These are phyloP conservation scores for Andrena fulva DNA, from an alignment of 2,888 invertebrate genomes.

Conservation along the genomic window DNA sequence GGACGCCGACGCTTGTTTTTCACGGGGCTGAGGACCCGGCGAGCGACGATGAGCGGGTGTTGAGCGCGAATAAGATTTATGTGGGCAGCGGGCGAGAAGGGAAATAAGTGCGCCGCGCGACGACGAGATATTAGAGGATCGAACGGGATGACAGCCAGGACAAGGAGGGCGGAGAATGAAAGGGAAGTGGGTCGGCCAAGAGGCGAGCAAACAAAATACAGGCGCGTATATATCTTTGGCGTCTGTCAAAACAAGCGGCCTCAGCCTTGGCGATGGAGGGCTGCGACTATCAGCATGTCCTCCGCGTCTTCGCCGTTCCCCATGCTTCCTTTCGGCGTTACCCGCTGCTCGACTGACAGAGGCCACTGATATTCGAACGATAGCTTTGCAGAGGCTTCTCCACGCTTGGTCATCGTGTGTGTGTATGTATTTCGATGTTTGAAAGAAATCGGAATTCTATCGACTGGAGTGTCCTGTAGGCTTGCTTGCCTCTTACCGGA, in stretches of 20 bases:
- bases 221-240: slow-evolving; percentile 71
- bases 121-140: slow-evolving; percentile 66
- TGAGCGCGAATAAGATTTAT: slow-evolving; percentile 69
- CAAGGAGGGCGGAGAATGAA: slow-evolving; percentile 57
- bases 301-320: not conserved
- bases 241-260: slow-evolving; percentile 80
- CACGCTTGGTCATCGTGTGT: not conserved
- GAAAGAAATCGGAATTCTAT: too few relatives aligned
- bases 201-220: slow-evolving; percentile 73
- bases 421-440: too few relatives aligned
- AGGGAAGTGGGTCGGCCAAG: slow-evolving; percentile 70
- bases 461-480: too few relatives aligned
- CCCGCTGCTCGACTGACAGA: not conserved
- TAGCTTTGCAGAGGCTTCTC: not conserved
- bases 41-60: slow-evolving; percentile 56
- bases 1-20: slow-evolving; percentile 44
- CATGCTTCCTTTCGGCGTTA: not conserved
- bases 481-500: too few relatives aligned
- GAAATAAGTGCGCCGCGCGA: slow-evolving; percentile 64
- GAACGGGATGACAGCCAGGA: slow-evolving; percentile 67
- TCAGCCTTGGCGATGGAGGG: slow-evolving; percentile 59
- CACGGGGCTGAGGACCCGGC: slow-evolving; percentile 40
- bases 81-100: slow-evolving; percentile 49
- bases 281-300: slow-evolving; percentile 44
- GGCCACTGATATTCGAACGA: not conserved